phyloP scores from a whole-genome alignment of 2,888 invertebrate genomes.

The Iphiclides podalirius region DNA sequence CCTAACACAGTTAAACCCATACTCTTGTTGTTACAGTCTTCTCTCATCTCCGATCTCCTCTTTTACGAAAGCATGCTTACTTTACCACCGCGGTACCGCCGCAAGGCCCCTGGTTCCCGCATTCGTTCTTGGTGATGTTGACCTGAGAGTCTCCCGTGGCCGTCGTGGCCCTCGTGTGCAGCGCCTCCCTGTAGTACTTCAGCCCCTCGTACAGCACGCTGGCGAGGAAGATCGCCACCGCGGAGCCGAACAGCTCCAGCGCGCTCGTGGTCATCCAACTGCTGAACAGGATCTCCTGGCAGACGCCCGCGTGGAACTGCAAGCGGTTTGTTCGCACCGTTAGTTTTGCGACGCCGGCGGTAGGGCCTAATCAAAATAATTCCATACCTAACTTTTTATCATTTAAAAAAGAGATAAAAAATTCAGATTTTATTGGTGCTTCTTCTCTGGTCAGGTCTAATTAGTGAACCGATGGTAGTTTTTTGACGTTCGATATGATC shows the following conservation, averaged over 20 bases:
- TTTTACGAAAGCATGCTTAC: too few species aligned
- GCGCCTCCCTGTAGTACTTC: conserved; percentile 86
- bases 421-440: too few species aligned
- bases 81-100: conserved; percentile 61
- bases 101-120: conserved; percentile 59
- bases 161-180: conserved; percentile 52
- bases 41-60: too few species aligned
- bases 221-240: conserved; percentile 92
- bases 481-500: too few species aligned
- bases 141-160: conserved; percentile 61
- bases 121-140: conserved; percentile 73
- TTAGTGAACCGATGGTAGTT: too few species aligned
- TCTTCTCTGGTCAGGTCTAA: too few species aligned
- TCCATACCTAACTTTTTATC: too few species aligned
- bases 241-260: conserved; percentile 91
- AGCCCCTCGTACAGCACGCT: conserved; percentile 97
- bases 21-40: too few species aligned
- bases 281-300: conserved; percentile 88
- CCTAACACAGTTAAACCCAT: too few species aligned
- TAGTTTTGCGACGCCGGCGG: too few species aligned
- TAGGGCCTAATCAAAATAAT: too few species aligned
- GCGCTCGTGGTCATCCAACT: conserved; percentile 87
- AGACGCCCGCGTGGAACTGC: conserved; percentile 89
- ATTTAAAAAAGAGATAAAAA: too few species aligned
- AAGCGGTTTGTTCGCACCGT: conserved; percentile 38